Base-by-base conservation (phyloP, 2,797 vertebrate species). In the Lutjanus argentimaculatus region DNA sequence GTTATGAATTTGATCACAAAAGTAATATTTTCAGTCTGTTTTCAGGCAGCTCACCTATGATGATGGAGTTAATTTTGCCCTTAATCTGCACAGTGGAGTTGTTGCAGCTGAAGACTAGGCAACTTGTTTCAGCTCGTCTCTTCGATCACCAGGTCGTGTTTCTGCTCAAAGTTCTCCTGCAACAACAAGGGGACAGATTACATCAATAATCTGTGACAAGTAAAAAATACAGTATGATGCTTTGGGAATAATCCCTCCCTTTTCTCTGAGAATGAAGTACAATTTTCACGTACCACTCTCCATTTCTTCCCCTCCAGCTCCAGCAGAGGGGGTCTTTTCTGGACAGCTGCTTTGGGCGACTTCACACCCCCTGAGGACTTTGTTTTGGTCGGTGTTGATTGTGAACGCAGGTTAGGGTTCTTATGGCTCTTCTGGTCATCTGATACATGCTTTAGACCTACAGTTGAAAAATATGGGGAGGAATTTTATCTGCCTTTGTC, bases 21-120 rank as follows among this genome's bases (percentile, higher is more conserved):
- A 25, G 0, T 22, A 48, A 16, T 11, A 10, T 42, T 67, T 66
- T 10, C 0, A 16, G 42, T 73, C 30, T 52, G 16, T 7, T 62
- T 79, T 36, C 40, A 43, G 15, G 63, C 10, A 49, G n/a, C 85
- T 94, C 79, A 95, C 94, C 94, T 3, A 99, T 85, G 74, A 96
- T 98, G 90, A 99, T 99, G 87, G 98, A 99, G 94, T 99, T 99
- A 80, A 99, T 94, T 96, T 99, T 99, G 58, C 98, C 98, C 90
- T 97, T 99, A 68, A 99, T 92, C 94, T 99, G 97, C 62, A 99
- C 85, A 0, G 97, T 99, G 75, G 96, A 97, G 92, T 96, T 97
- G 92, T 94, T 96, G 85, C 99, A 99, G 80, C 92, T 96, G 87
- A 97, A 99, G 93, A 99, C 93, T 99, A 99, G 42, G 92, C 97